Base-by-base conservation (phyloP, 2,797 vertebrate genomes). In the Platalea minor region DNA sequence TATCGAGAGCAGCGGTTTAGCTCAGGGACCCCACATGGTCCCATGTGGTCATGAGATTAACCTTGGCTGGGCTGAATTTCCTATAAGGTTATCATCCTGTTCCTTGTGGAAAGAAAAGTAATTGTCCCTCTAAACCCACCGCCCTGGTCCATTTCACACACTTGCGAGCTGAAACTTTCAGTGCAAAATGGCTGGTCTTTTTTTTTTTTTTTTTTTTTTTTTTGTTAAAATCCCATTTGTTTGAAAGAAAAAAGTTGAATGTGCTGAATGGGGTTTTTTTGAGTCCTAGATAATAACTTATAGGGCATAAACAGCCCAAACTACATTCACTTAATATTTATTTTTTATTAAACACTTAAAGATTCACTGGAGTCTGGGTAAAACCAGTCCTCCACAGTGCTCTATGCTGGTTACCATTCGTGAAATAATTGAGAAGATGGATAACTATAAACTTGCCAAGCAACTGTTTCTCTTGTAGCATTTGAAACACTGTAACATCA, bases 31-130 rank as follows among this genome's bases (percentile, higher is more conserved):
- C 24, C 53, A 25, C 20, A 10, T 4, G 23, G 18, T 61, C 56
- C 13, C 31, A 20, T 10, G 25, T 0, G 2, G 29, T 46, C 43
- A 24, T 28, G 13, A 39, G 17, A 45, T 67, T 64, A 51, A 57
- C 13, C 12, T 43, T 29, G 12, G 11, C 26, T 83, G 50, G 10
- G 13, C 60, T 74, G 17, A 29, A 24, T 51, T 83, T 72, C 28
- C 35, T 51, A 1, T 24, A 13, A 51, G 18, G 10, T 35, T 35
- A 33, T 64, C 11, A 39, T 8, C 15, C 10, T 0, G 0, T 45
- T 68, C 31, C 11, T 61, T 37, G 13, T 10, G 11, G 37, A 72
- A 64, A 91, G 12, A 25, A 37, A 61, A 7, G 29, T 75, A 10
- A 4, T 15, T 68, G 11, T 46, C 4, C 9, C 5, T 46, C 12